phyloP scores from a whole-genome alignment of 2,797 vertebrate genomes.

The Cryptoprocta ferox region DNA sequence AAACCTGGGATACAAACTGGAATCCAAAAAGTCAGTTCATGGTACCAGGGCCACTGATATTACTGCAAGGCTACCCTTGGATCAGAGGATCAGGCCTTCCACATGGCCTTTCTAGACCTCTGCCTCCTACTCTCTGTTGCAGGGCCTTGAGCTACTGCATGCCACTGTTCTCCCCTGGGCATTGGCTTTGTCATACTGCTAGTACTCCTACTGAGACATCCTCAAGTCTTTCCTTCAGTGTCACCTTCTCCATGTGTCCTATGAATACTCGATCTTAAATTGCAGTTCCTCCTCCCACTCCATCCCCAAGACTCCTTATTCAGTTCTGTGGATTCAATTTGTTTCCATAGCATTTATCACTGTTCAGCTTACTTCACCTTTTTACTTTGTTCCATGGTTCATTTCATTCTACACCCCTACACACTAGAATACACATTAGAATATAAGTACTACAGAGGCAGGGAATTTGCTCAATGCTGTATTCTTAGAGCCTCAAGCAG shows the following conservation, averaged over 20 bases:
- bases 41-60: neutral
- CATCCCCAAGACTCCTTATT: neutral
- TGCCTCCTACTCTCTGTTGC: neutral
- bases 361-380: neutral
- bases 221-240: neutral
- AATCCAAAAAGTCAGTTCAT: neutral
- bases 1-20: neutral
- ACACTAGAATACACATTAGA: neutral
- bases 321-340: neutral
- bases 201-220: neutral
- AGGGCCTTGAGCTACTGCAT: too few species aligned
- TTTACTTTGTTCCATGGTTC: neutral
- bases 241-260: neutral
- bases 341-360: neutral
- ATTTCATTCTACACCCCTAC: neutral
- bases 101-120: neutral
- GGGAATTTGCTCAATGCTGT: neutral
- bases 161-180: neutral
- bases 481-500: neutral
- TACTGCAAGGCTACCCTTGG: neutral
- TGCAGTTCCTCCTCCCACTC: neutral
- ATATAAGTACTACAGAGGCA: neutral
- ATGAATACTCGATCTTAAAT: neutral
- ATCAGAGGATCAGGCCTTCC: neutral
- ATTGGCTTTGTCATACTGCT: neutral